Base-by-base conservation (phyloP, 2,113 vertebrate genomes). In the Notothenia coriiceps region DNA sequence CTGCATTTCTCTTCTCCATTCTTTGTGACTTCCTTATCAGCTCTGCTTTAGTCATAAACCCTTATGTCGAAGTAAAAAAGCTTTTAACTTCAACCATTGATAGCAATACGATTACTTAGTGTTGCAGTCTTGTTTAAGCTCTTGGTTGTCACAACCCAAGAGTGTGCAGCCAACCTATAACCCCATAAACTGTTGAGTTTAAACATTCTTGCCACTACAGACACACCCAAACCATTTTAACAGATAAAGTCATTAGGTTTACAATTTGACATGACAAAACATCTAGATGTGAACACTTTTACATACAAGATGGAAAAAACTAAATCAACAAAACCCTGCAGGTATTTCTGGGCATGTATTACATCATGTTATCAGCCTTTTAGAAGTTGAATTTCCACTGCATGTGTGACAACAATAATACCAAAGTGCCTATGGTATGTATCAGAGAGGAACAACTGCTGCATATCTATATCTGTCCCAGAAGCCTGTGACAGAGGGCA, bases 401-500 rank as follows among this genome's bases (percentile, higher is more conserved):
- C 14, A 50, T 54, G 74, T 20, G 65, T 65, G 74, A 22, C 52
- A 60, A 46, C 75, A 80, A 82, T 86, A 88, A 66, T 59, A 43
- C 5, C 79, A 73, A 50, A 33, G 56, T 63, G 69, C 64, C 61
- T 64, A 43, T 65, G 80, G 78, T 62, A 88, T 80, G 82, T 33
- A 52, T 70, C 17, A 57, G 52, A 82, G 33, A 73, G 17, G 59
- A 85, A 74, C 85, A 90, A 89, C 85, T 88, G 88, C 77, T 79
- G 73, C 57, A 40, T 35, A 68, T 87, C 89, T 93, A 89, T 91
- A 87, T 92, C 86, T 75, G 81, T 89, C 57, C n/a, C 60, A 40
- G 56, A 47, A 50, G 76, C 46, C 61, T 75, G 55, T 62, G 85
- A 88, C 86, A 86, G 67, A 84, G 86, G 86, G 73, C 80, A 77